Evolutionary conservation across 2,888 invertebrate genomes (phyloP).

Genomic region (Drosophila pegasa): DNA sequence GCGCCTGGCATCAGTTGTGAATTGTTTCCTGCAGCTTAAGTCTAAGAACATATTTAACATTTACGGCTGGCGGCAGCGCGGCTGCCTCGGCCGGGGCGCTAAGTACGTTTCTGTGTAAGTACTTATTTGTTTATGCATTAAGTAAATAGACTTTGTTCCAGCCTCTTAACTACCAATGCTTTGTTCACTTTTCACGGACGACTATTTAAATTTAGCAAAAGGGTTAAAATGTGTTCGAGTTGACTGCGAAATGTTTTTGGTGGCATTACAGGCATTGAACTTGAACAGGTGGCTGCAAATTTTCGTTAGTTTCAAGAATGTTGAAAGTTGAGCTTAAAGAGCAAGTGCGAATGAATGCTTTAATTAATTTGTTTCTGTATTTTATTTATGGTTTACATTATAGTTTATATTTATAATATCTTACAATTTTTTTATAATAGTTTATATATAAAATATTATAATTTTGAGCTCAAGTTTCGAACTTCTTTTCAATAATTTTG

Average conservation of each 20-base stretch:
- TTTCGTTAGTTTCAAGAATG: no score
- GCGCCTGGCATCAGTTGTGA: conserved; percentile 64
- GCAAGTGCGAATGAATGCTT: no score
- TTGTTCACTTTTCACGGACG: conserved; percentile 3
- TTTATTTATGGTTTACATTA: no score
- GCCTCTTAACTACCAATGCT: conserved; percentile 13
- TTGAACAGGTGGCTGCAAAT: no score
- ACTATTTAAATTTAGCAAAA: conserved; percentile 7
- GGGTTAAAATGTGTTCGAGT: background rate
- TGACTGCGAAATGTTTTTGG: background rate
- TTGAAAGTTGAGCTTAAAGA: no score
- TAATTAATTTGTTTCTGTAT: no score
- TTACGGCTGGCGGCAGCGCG: conserved; percentile 56
- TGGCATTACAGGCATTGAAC: no score
- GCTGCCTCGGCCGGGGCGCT: background rate
- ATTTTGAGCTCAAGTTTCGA: no score
- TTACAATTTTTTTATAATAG: no score
- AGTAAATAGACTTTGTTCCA: conserved; percentile 33
- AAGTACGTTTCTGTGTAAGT: conserved; percentile 29
- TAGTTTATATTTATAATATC: no score
- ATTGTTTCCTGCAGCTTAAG: conserved; percentile 67
- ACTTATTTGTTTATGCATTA: conserved; percentile 26
- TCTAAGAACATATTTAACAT: conserved; percentile 65
- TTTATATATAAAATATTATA: no score
- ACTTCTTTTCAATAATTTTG: no score